These are phyloP conservation scores for Calephelis nemesis DNA, from an alignment of 1,140 invertebrate species.

Conservation along the genomic window DNA sequence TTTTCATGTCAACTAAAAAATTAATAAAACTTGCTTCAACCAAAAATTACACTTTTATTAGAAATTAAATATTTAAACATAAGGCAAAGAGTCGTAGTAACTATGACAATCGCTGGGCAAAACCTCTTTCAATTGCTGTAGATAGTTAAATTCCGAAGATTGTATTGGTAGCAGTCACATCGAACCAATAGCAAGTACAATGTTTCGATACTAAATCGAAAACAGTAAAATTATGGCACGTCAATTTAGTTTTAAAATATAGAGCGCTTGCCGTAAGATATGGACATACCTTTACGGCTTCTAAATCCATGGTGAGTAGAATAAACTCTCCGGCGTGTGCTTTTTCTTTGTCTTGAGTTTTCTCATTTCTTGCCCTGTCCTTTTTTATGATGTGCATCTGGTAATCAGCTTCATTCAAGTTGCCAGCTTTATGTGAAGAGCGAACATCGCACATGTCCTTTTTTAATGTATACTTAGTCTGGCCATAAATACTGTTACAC, in stretches of 20 bases:
- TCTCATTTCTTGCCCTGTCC: background rate
- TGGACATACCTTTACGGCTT: background rate
- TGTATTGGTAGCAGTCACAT: background rate
- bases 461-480: conserved; percentile 28
- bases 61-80: too few species aligned
- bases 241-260: background rate
- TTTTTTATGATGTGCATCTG: background rate
- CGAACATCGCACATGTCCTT: conserved; percentile 37
- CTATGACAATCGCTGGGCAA: too few species aligned
- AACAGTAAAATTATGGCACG: background rate
- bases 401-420: background rate
- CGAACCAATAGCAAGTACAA: background rate
- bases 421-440: background rate
- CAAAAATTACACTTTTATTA: too few species aligned
- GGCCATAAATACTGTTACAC: too few species aligned
- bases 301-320: background rate
- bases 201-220: background rate
- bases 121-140: too few species aligned
- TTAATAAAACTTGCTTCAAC: too few species aligned
- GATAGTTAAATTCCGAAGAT: too few species aligned
- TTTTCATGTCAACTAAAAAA: too few species aligned
- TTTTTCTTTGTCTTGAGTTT: background rate
- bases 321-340: background rate
- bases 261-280: background rate
- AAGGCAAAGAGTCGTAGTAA: too few species aligned